Conservation (phyloP, 2,797 vertebrate species). For the Dendrocincla tyrannina region DNA sequence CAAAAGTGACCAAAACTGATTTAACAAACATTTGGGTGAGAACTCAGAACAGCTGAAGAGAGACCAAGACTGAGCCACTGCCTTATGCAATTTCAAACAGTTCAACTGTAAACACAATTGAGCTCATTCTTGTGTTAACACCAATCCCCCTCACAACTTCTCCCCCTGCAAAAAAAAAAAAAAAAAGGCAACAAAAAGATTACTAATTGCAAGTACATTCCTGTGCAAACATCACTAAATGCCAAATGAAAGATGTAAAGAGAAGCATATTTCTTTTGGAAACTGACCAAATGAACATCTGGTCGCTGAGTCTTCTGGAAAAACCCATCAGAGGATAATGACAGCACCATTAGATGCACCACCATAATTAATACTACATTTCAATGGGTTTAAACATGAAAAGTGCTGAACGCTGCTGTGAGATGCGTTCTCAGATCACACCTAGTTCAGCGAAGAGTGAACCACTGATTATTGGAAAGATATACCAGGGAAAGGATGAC, state of each 20-base stretch:
- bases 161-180: too few relatives aligned
- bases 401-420: slow-evolving; percentile 17
- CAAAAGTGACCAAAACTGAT: slow-evolving; percentile 3
- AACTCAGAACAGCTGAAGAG: slow-evolving; percentile 22
- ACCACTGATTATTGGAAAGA: slow-evolving; percentile 47
- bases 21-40: slow-evolving; percentile 44
- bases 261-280: slow-evolving; percentile 56
- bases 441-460: slow-evolving; percentile 22
- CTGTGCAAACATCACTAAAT: neutral
- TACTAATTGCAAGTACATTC: neutral
- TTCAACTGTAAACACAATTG: slow-evolving; percentile 17
- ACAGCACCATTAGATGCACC: slow-evolving; percentile 17
- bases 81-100: slow-evolving; percentile 33
- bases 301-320: slow-evolving; percentile 44
- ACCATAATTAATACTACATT: slow-evolving; percentile 46
- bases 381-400: slow-evolving; percentile 49
- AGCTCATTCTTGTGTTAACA: slow-evolving; percentile 6
- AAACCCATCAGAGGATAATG: slow-evolving; percentile 46
- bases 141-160: rapidly evolving
- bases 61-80: slow-evolving; percentile 22
- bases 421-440: slow-evolving; percentile 35
- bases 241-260: slow-evolving; percentile 22
- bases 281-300: slow-evolving; percentile 64
- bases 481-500: slow-evolving; percentile 40
- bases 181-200: neutral